Evolutionary conservation across 2,113 vertebrate genomes (phyloP).

Genomic region (Centrocercus urophasianus): DNA sequence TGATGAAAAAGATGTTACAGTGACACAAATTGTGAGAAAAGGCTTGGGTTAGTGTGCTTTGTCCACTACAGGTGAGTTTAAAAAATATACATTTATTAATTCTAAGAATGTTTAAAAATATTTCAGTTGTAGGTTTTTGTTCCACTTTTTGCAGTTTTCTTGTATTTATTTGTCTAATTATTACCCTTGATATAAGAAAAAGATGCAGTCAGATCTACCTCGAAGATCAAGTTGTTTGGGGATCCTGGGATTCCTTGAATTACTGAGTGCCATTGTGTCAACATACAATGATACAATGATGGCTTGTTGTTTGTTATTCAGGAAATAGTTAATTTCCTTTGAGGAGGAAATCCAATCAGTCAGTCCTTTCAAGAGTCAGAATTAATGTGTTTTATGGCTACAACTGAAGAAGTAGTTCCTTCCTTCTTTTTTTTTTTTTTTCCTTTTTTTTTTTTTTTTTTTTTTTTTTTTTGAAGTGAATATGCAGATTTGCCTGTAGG

Average conservation of each 20-base stretch:
- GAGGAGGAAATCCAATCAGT: not conserved
- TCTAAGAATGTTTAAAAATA: not conserved
- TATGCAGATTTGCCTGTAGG: not conserved
- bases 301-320: not conserved
- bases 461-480: not conserved
- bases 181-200: not conserved
- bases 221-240: not conserved
- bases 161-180: not conserved
- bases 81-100: not conserved
- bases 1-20: not conserved
- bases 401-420: not conserved
- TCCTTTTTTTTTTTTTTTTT: not conserved
- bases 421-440: not conserved
- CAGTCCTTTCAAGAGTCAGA: not conserved
- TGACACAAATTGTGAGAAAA: not conserved
- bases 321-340: not conserved
- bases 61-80: not conserved
- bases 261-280: not conserved
- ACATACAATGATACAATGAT: not conserved
- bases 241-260: not conserved
- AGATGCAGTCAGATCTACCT: not conserved
- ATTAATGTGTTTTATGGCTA: not conserved
- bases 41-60: not conserved
- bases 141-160: not conserved
- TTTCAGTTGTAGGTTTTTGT: not conserved